phyloP scores from a whole-genome alignment of 2,888 invertebrate species.

The Polydesmus complanatus region DNA sequence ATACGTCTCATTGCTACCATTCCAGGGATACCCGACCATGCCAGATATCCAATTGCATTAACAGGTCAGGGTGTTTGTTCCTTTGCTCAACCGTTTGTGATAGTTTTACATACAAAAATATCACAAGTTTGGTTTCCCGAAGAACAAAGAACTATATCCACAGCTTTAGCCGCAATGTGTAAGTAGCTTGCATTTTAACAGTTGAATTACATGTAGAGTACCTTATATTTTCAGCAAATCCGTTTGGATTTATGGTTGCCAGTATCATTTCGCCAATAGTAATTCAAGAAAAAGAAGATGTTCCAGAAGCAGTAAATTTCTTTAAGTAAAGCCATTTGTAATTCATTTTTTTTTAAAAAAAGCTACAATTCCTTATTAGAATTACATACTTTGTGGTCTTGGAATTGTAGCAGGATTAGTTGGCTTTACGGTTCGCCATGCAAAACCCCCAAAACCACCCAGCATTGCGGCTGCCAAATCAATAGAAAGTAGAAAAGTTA shows the following conservation, averaged over 20 bases:
- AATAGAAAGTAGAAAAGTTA: not conserved
- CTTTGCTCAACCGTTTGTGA: conserved; percentile 37
- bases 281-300: conserved; percentile 25
- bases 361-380: conserved; percentile 9
- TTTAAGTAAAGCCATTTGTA: too few relatives aligned
- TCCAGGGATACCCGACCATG: conserved; percentile 1
- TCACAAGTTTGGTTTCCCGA: conserved; percentile 32
- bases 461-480: conserved; percentile 31
- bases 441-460: conserved; percentile 34
- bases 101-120: conserved; percentile 38
- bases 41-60: conserved; percentile 25
- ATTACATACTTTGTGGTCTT: not conserved
- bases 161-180: conserved; percentile 11
- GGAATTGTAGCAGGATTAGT: not conserved
- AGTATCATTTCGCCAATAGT: conserved; percentile 34
- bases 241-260: conserved; percentile 36
- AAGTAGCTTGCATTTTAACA: not conserved
- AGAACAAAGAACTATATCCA: conserved; percentile 7
- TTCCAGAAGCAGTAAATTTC: conserved; percentile 25
- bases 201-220: not conserved
- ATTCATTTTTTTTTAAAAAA: too few relatives aligned
- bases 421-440: conserved; percentile 22
- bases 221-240: conserved; percentile 30
- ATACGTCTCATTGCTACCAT: conserved; percentile 3
- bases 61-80: conserved; percentile 38